Evolutionary conservation across 2,888 invertebrate species (phyloP).

Genomic region (Caenorhabditis angaria): DNA sequence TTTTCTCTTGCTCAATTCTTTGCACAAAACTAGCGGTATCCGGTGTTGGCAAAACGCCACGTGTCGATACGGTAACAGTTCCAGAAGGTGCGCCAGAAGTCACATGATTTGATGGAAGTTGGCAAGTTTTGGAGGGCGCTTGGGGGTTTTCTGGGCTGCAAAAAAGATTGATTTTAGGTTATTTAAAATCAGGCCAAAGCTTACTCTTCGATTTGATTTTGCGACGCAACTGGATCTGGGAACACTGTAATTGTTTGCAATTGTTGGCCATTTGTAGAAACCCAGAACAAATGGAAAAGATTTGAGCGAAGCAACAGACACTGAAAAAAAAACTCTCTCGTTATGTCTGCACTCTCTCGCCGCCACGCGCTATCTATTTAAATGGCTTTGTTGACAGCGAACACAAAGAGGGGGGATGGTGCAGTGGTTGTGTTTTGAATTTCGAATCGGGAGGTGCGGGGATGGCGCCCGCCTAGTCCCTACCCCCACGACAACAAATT

Average conservation of each 20-base stretch:
- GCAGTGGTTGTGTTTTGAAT: slow-evolving; percentile 1
- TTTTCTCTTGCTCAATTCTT: slow-evolving; percentile 88
- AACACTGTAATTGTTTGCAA: slow-evolving; percentile 65
- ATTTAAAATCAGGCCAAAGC: slow-evolving; percentile 7
- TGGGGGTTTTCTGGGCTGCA: neutral
- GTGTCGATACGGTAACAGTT: slow-evolving; percentile 34
- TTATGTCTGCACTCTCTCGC: neutral
- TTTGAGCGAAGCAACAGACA: slow-evolving; percentile 61
- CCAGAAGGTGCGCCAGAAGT: slow-evolving; percentile 33
- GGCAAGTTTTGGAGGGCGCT: neutral
- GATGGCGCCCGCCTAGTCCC: slow-evolving; percentile 35
- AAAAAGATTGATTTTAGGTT: neutral
- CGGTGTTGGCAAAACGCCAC: slow-evolving; percentile 75
- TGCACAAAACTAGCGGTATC: slow-evolving; percentile 95
- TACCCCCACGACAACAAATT: slow-evolving; percentile 47
- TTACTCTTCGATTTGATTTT: slow-evolving; percentile 22
- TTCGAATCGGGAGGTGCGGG: neutral
- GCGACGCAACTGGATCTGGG: slow-evolving; percentile 51
- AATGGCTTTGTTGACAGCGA: neutral
- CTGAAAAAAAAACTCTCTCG: slow-evolving; percentile 36
- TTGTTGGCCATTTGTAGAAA: slow-evolving; percentile 56
- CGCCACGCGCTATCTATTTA: neutral
- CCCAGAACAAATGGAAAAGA: slow-evolving; percentile 63
- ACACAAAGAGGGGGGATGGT: neutral
- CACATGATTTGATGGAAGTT: neutral